Evolutionary conservation across 2,888 invertebrate genomes (phyloP), one percentile per base, ranked within the genome.

Genomic region (Protonemura montana): DNA sequence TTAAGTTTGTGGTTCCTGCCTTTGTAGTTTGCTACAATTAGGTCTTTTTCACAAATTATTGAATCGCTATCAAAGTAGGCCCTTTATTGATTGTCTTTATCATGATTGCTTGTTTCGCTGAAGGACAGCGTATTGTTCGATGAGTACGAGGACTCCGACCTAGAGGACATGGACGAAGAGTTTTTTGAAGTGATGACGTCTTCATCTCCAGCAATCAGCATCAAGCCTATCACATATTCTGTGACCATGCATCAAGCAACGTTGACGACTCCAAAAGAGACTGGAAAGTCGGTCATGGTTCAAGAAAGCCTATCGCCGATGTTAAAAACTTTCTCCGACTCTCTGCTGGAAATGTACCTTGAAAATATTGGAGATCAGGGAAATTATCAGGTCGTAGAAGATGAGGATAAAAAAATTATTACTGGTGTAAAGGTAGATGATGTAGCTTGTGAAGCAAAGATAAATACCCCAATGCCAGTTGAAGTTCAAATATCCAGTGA

Each of bases 121-220:
- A 88, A 88, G 88, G 88, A 86, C 87, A 88, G 86, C 87, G 85
- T 86, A 80, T 41, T 82, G 26, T 86, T 77, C 84, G 87, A 87
- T 82, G 86, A 84, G 41, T 59, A 83, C 83, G 87, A 84, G 80
- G 85, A 86, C 85, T 87, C 85, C 41, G 87, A 78, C 42, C 41
- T 76, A 42, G 25, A n/a, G 81, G 83, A 86, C 82, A 27, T 85
- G 42, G 87, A 87, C 41, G 87, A 87, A 13, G 76, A 80, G 82
- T 87, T 87, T 85, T 87, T 86, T 82, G 85, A 86, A 30, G 30
- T 85, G 78, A 59, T 13, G 13, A 59, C 59, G 59, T 21, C 59
- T 13, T 7, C 13, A 21, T 59, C 59, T 59, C 59, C 59, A 21
- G 1, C 59, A 3, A 59, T 59, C 59, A 59, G 3, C 59, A 21